phyloP scores from a whole-genome alignment of 2,113 vertebrate species.

The Lethenteron camtschaticum region DNA sequence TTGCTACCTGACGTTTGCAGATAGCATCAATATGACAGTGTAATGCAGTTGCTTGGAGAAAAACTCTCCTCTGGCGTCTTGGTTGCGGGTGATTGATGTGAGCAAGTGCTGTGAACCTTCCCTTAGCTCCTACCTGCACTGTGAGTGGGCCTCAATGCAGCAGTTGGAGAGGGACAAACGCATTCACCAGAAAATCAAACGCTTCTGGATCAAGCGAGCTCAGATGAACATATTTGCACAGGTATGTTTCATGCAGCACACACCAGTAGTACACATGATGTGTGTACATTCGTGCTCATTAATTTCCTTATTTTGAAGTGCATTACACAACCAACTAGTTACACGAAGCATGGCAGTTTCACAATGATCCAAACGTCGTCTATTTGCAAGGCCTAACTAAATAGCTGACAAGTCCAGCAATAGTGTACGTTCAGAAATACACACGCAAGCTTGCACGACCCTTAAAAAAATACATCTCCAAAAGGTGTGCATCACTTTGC shows the following conservation, averaged over 20 bases:
- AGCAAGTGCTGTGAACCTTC: no score
- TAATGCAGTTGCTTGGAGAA: no score
- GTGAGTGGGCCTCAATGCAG: slow-evolving; percentile 93
- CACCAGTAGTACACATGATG: not conserved
- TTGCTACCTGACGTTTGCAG: no score
- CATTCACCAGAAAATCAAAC: slow-evolving; percentile 98
- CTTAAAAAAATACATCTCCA: no score
- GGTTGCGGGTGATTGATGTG: no score
- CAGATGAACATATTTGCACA: slow-evolving; percentile 96
- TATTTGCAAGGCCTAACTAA: not conserved
- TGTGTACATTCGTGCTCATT: not conserved
- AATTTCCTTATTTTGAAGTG: not conserved
- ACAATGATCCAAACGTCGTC: not conserved
- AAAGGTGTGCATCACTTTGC: no score
- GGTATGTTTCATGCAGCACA: slow-evolving; percentile 30
- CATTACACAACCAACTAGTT: not conserved
- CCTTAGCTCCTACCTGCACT: slow-evolving; percentile 85
- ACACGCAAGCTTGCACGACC: no score
- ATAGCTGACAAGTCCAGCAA: slow-evolving; percentile 7
- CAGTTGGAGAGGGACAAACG: slow-evolving; percentile 94
- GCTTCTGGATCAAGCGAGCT: slow-evolving; percentile 89
- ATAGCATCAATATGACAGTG: no score
- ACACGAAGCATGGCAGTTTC: not conserved
- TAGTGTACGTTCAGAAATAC: not conserved
- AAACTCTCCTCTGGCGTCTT: no score